A percentile compares a stretch with the other conserved stretches of the same genome.
phyloP scores from a whole-genome alignment of 1,140 invertebrate genomes.

The Anadara kagoshimensis region DNA sequence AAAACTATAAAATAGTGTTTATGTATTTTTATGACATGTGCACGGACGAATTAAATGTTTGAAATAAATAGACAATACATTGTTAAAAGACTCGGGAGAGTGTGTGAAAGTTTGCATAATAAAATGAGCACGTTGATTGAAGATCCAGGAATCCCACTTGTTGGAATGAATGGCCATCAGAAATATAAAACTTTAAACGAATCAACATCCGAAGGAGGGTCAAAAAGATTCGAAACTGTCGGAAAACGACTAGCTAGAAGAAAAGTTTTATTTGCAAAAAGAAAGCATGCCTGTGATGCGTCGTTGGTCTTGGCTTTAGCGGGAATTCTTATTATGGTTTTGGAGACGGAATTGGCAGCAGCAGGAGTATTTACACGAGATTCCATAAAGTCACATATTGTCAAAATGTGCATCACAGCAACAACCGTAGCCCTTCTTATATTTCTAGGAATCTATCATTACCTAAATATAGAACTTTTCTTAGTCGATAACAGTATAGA shows the following conservation, averaged over 20 bases:
- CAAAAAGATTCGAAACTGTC: constrained; percentile 58
- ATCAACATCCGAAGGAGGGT: constrained; percentile 4
- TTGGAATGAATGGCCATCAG: constrained; percentile 59
- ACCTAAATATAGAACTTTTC: constrained; percentile 64
- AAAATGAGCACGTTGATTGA: constrained; percentile 60
- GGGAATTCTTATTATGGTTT: constrained; percentile 68
- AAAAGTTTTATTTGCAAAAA: constrained; percentile 62
- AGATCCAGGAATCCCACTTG: constrained; percentile 62
- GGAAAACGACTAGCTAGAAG: constrained; percentile 63
- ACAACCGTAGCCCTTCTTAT: constrained; percentile 65
- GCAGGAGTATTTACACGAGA: constrained; percentile 44
- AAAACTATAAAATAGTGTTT: no score
- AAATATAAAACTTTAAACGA: constrained; percentile 30
- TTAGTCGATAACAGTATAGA: constrained; percentile 70
- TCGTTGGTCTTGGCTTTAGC: constrained; percentile 57
- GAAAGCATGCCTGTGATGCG: constrained; percentile 60
- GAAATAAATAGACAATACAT: no score
- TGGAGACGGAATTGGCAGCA: constrained; percentile 64
- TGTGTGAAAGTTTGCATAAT: no score
- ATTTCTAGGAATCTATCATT: constrained; percentile 65
- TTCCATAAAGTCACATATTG: constrained; percentile 49
- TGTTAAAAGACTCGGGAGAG: no score
- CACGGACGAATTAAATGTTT: no score
- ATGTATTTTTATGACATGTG: no score
- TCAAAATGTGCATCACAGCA: constrained; percentile 64